phyloP scores from a whole-genome alignment of 2,888 invertebrate species.

The Ophioninae sp. region DNA sequence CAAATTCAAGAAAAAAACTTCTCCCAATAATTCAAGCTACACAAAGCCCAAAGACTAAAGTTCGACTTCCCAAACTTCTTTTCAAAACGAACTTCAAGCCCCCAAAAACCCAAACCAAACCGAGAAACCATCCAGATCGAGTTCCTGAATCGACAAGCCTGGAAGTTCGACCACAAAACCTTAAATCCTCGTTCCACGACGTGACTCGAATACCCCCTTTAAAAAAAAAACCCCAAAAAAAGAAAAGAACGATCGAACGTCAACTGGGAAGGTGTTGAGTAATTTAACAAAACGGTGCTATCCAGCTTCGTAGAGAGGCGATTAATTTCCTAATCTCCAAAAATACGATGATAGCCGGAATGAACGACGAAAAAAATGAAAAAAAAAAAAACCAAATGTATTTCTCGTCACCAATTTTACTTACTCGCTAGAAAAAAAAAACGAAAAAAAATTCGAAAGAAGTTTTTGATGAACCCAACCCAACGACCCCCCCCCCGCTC shows the following conservation, averaged over 20 bases:
- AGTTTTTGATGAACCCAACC: constrained; percentile 3
- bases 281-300: constrained; percentile 19
- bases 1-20: too few species aligned
- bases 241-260: background rate
- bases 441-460: constrained; percentile 20
- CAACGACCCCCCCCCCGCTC: too few species aligned
- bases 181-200: background rate
- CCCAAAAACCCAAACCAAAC: too few species aligned
- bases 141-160: too few species aligned
- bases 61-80: too few species aligned
- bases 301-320: background rate
- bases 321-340: background rate
- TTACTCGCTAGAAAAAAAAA: constrained; percentile 28
- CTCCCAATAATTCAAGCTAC: too few species aligned
- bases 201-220: background rate
- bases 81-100: too few species aligned
- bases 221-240: background rate
- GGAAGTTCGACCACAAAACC: too few species aligned
- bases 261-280: background rate
- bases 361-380: constrained; percentile 18
- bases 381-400: background rate
- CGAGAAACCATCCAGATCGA: too few species aligned
- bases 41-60: too few species aligned
- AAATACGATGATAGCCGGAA: background rate
- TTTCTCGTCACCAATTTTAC: constrained; percentile 24